Conservation (phyloP, 2,888 invertebrate genomes). For the Pristionchus arcanus region DNA sequence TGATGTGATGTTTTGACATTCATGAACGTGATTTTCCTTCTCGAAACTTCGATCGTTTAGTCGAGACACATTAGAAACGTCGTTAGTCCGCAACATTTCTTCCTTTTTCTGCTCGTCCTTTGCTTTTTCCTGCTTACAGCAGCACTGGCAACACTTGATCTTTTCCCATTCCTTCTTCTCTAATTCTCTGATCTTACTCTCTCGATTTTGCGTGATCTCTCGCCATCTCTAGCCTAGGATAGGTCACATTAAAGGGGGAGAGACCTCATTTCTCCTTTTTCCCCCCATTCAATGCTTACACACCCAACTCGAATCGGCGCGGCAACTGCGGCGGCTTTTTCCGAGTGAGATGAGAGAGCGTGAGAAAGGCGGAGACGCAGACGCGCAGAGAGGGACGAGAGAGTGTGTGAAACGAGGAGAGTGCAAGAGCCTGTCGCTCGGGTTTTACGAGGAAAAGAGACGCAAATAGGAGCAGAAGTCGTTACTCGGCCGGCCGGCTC, state of each 20-base stretch:
- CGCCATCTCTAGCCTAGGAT: neutral
- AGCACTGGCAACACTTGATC: neutral
- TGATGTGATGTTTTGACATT: neutral
- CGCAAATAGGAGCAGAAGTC: slow-evolving; percentile 49
- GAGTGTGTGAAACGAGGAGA: slow-evolving; percentile 35
- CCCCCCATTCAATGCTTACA: neutral
- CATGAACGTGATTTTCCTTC: neutral
- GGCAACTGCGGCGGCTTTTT: slow-evolving; percentile 14
- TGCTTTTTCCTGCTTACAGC: neutral
- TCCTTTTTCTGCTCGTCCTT: neutral
- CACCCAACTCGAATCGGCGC: slow-evolving; percentile 22
- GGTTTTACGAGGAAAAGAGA: slow-evolving; percentile 35
- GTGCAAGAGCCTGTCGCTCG: neutral
- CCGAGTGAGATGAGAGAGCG: slow-evolving; percentile 2
- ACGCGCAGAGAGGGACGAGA: neutral
- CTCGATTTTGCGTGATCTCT: neutral
- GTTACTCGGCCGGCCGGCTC: slow-evolving; percentile 22
- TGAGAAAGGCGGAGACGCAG: neutral
- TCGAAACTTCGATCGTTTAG: no score
- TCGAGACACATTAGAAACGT: neutral
- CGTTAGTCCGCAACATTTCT: neutral
- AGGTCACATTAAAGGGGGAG: neutral
- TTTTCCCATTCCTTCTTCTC: neutral
- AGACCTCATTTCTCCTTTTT: slow-evolving; percentile 8
- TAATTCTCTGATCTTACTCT: neutral